Evolutionary conservation across 2,888 invertebrate genomes (phyloP).

Genomic region (Dioctria rufipes): DNA sequence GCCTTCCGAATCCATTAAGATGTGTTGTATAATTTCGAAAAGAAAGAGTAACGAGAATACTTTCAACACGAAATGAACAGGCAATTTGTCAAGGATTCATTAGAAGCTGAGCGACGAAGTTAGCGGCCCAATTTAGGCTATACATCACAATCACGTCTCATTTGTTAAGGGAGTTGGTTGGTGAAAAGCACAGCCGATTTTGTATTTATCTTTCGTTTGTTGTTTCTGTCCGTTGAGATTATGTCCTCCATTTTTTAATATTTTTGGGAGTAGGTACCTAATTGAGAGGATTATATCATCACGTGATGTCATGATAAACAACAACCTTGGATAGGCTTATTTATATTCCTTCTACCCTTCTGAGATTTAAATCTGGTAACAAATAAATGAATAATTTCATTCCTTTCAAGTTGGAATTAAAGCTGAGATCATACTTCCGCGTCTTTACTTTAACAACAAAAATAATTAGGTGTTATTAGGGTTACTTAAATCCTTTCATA

Average conservation of each 20-base stretch:
- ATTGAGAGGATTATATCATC: neutral
- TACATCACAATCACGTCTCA: constrained; percentile 40
- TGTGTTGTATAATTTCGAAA: neutral
- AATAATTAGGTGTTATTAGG: neutral
- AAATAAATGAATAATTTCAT: neutral
- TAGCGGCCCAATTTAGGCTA: constrained; percentile 19
- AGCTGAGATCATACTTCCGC: neutral
- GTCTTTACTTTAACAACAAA: neutral
- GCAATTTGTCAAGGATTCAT: constrained; percentile 38
- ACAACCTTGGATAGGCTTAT: too few relatives aligned
- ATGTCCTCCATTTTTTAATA: too few relatives aligned
- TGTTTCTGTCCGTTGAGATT: too few relatives aligned
- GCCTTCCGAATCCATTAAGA: neutral
- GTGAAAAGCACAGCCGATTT: neutral
- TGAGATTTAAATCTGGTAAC: neutral
- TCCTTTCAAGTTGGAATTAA: neutral
- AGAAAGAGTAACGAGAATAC: neutral
- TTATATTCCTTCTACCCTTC: neutral
- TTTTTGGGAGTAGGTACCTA: neutral
- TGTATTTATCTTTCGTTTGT: too few relatives aligned
- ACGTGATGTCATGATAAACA: too few relatives aligned
- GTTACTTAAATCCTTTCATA: neutral
- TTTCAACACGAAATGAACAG: constrained; percentile 3
- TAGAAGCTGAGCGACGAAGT: constrained; percentile 11
- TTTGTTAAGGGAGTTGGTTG: neutral